Conservation (phyloP, 2,888 invertebrate genomes). For the Euspilapteryx auroguttella region DNA sequence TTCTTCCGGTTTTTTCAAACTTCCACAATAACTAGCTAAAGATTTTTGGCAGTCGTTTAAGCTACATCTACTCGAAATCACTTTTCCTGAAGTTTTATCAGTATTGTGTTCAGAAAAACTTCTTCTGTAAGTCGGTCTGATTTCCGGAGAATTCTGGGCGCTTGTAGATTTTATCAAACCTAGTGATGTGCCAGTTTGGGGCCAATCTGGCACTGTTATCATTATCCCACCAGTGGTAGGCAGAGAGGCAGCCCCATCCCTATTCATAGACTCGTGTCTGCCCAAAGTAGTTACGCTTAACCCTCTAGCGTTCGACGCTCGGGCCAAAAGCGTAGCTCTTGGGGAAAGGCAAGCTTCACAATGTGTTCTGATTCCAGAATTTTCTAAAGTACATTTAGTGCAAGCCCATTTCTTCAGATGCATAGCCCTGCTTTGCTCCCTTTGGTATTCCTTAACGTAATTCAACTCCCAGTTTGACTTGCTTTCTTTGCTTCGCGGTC, state of each 20-base stretch:
- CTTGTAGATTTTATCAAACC: constrained; percentile 37
- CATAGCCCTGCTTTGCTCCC: constrained; percentile 36
- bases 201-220: constrained; percentile 68
- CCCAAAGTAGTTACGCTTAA: constrained; percentile 47
- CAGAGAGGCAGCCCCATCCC: constrained; percentile 41
- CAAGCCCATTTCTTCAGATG: constrained; percentile 68
- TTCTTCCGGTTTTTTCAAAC: constrained; percentile 19
- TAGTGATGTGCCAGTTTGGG: constrained; percentile 28
- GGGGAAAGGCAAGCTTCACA: constrained; percentile 80
- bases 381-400: constrained; percentile 75
- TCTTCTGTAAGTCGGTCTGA: constrained; percentile 41
- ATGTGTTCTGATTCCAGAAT: constrained; percentile 64
- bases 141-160: constrained; percentile 49
- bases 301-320: constrained; percentile 39
- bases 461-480: constrained; percentile 52
- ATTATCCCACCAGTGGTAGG: constrained; percentile 61
- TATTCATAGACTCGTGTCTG: constrained; percentile 32
- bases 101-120: constrained; percentile 49
- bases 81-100: constrained; percentile 40
- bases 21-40: constrained; percentile 33
- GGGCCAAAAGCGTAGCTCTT: constrained; percentile 36
- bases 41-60: constrained; percentile 47
- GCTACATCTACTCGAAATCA: constrained; percentile 47
- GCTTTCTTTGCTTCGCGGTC: constrained; percentile 42
- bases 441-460: constrained; percentile 48